These are phyloP conservation scores for Sebastes kiyomatsui DNA, from an alignment of 2,797 vertebrate genomes.

Conservation along the genomic window DNA sequence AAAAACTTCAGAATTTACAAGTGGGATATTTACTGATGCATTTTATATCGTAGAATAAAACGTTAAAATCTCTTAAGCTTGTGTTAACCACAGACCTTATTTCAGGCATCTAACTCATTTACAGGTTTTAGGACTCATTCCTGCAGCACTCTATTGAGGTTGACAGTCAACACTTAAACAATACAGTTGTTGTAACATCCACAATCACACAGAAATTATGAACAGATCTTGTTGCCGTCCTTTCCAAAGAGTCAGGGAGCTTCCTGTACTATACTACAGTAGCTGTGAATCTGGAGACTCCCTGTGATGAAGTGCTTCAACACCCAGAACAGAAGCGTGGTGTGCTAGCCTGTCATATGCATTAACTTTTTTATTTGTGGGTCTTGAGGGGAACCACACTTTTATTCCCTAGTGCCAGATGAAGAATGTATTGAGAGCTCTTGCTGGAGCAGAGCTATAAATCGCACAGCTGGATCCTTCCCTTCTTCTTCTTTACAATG, in stretches of 20 bases:
- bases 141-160: no score
- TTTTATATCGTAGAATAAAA: no score
- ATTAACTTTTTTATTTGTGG: conserved; percentile 40
- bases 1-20: no score
- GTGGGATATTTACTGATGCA: no score
- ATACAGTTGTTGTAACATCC: background rate
- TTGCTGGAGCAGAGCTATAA: conserved; percentile 35
- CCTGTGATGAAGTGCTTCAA: conserved; percentile 31
- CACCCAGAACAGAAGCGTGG: conserved; percentile 22
- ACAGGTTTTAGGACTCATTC: background rate
- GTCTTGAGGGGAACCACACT: conserved; percentile 26
- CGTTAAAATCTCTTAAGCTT: no score
- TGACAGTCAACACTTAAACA: background rate
- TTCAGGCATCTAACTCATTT: no score
- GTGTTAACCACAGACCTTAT: no score
- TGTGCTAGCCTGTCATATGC: conserved; percentile 20
- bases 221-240: background rate
- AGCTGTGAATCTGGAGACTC: background rate
- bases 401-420: conserved; percentile 16
- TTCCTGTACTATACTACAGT: background rate
- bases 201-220: background rate
- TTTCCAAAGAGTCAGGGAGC: background rate
- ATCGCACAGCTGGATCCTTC: conserved; percentile 38
- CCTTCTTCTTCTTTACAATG: background rate
- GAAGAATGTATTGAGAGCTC: conserved; percentile 33